Conservation (phyloP, 92 coral and sea anemone species). For the Nematostella vectensis region DNA sequence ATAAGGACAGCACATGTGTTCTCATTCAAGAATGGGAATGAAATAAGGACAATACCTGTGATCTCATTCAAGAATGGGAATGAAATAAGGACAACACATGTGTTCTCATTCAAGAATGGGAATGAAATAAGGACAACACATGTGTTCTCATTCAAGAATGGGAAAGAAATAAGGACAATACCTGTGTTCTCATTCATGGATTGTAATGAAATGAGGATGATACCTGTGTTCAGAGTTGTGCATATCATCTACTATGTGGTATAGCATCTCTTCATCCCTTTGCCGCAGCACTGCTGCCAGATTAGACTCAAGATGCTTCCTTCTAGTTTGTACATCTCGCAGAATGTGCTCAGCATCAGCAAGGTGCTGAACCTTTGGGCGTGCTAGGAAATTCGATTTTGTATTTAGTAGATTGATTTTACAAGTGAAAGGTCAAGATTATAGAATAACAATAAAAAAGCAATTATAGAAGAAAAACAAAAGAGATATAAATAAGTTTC, state of each 20-base stretch:
- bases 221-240: conserved; percentile 41
- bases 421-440: neutral
- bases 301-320: conserved; percentile 66
- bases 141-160: too few relatives aligned
- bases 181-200: too few relatives aligned
- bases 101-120: too few relatives aligned
- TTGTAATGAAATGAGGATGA: too few relatives aligned
- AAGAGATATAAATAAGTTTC: neutral
- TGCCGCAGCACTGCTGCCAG: conserved; percentile 60
- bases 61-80: too few relatives aligned
- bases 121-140: too few relatives aligned
- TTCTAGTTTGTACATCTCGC: conserved; percentile 67
- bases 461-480: neutral
- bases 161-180: too few relatives aligned
- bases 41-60: too few relatives aligned
- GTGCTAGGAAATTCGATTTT: neutral
- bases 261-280: conserved; percentile 67
- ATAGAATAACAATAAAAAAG: too few relatives aligned
- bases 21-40: too few relatives aligned
- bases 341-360: conserved; percentile 71
- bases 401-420: neutral
- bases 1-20: too few relatives aligned
- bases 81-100: too few relatives aligned
- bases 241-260: conserved; percentile 59
- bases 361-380: conserved; percentile 39